Base-by-base conservation (phyloP, 2,113 vertebrate genomes). In the Condylura cristata region DNA sequence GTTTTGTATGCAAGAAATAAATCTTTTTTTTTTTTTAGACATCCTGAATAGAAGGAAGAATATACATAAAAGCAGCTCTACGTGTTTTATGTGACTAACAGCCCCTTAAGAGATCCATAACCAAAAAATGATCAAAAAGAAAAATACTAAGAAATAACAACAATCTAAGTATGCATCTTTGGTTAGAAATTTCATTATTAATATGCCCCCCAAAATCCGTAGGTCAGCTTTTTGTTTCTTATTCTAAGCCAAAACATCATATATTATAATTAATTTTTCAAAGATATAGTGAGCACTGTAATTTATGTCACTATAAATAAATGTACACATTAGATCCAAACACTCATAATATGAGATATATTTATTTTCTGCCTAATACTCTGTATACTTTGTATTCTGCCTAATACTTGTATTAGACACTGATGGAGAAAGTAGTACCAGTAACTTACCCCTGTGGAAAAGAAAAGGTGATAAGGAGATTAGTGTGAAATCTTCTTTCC, bases 241-340 rank as follows among this genome's bases (percentile, higher is more conserved):
- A 78, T 88, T 88, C 34, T 82, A 63, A 74, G 39, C 60, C 56
- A 80, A 90, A 88, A 63, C 65, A 71, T 20, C 58, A 58, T 72
- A 60, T 41, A 22, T 81, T 74, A 76, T 86, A 63, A 83, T 95
- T 94, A 72, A 32, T 71, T 96, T 91, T 93, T 95, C 61, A 92
- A 78, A 93, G n/a, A 65, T 53, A 82, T 46, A 90, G 17, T 34
- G 39, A 86, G 10, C 22, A 41, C 60, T 81, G 11, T 85, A 83
- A 95, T 85, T 89, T 93, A 51, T 48, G 76, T 93, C 79, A 65
- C 71, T 93, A 5, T 89, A 44, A 20, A 68, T 76, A 92, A 93
- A 90, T 93, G 70, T 95, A 61, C 51, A 53, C 75, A 39, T 94
- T 75, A 46, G 92, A 89, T 74, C 10, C 46, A 83, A 75, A 34